Base-by-base conservation (phyloP, 2,113 vertebrate species). In the Crotalus helleri region DNA sequence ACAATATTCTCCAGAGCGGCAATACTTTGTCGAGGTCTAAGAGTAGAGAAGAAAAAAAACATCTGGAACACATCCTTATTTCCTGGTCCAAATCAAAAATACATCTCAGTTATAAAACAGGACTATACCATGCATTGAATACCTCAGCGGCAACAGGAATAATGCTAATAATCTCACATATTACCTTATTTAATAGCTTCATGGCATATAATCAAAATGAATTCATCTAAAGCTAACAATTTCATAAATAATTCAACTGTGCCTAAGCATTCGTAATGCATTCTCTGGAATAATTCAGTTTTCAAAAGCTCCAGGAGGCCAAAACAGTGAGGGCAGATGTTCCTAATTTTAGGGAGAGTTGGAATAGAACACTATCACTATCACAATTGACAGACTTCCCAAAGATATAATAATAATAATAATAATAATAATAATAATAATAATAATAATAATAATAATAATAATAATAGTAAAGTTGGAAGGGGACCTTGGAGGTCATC, bases 1-100 rank as follows among this genome's bases (percentile, higher is more conserved):
- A 99, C 98, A 5, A 99, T 99, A 97, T 98, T 98, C 96, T 99
- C 99, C 96, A 99, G 98, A 87, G 98, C 98, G 92, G 97, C 95
- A 97, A 99, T 97, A 85, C 98, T 99, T 97, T 99, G 99, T 8
- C 99, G 98, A 58, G 99, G 99, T 96, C 99, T 99, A 96, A 6
- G 19, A 39, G 39, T 5, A 33, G 55, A 93, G 94, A 95, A 94
- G 3, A 24, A 87, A 92, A 92, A 94, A 94, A 96, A 91, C 95
- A 33, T n/a, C 57, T 57, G 64, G 21, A 29, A n/a, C 12, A 87
- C 6, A 4, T 53, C 21, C 69, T 92, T 92, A 39, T 10, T 81
- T 92, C 29, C 26, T 69, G 44, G 53, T 39, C 33, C 13, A 17
- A 58, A 17, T 85, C 6, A 85, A 49, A 51, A n/a, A 85, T 85